These are phyloP conservation scores for Ptychobarbus kaznakovi DNA, from an alignment of 2,797 vertebrate species.

Conservation along the genomic window DNA sequence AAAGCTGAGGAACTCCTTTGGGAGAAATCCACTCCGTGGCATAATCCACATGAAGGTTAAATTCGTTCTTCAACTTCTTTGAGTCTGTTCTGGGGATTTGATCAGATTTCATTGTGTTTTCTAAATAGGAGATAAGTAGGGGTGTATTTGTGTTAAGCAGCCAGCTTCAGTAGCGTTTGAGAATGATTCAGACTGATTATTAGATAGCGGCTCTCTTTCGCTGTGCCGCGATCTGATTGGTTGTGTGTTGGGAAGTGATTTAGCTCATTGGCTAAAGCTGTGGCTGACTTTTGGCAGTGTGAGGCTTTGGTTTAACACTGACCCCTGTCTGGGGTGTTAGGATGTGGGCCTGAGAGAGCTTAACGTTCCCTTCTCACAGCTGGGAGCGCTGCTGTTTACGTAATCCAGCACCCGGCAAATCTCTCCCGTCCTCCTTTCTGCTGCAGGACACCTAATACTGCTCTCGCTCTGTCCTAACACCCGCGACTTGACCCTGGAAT, in stretches of 20 bases:
- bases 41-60: conserved; percentile 33
- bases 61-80: conserved; percentile 19
- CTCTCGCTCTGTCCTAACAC: not conserved
- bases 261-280: conserved; percentile 37
- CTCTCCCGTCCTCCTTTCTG: conserved; percentile 6
- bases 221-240: conserved; percentile 32
- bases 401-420: conserved; percentile 35
- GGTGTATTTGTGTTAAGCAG: conserved; percentile 46
- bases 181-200: conserved; percentile 63
- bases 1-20: conserved; percentile 25
- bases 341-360: conserved; percentile 35
- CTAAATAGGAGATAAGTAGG: conserved; percentile 34
- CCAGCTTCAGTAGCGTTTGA: conserved; percentile 51
- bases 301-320: conserved; percentile 25
- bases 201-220: conserved; percentile 62
- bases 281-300: conserved; percentile 21
- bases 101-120: conserved; percentile 31
- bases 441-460: conserved; percentile 19
- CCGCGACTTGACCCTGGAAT: not conserved
- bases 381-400: conserved; percentile 33
- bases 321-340: conserved; percentile 29
- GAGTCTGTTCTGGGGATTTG: conserved; percentile 13
- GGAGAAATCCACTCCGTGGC: conserved; percentile 24
- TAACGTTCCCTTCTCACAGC: conserved; percentile 28
- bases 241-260: conserved; percentile 57